Evolutionary conservation across 2,113 vertebrate genomes (phyloP), one percentile per base, ranked within the genome.

Genomic region (Dolichallabes microphthalmus): DNA sequence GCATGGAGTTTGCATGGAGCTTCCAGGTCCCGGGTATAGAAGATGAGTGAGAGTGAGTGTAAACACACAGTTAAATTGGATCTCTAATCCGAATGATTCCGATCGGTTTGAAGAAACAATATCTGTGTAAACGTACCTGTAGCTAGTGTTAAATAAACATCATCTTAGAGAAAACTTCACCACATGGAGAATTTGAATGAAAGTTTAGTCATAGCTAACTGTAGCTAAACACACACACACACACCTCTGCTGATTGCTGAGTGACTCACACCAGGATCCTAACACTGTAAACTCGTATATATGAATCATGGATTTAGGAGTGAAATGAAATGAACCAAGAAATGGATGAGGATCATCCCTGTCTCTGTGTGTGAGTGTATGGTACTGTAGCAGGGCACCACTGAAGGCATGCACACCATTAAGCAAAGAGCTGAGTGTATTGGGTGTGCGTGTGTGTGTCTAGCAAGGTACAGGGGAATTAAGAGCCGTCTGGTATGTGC

Each of bases 181-280:
- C n/a, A 30, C 63, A 39, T 39, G 32, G 15, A 20, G 20, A 20
- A 4, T 73, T 73, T 45, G 35, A 74, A 74, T 39, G 50, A 74
- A 52, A 27, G 50, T 25, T 13, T 45, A 75, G 25, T 53, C 50
- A 30, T 15, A 50, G 75, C 75, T 77, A 55, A 30, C 52, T 77
- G 30, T 77, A 57, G n/a, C 74, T 3, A 19, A 76, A 39, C 39
- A 39, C 39, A 39, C 39, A 39, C 39, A 39, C 39, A 39, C 39
- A 39, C 39, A 14, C 10, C 3, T 50, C 8, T 68, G n/a, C 17
- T 20, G 27, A 20, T 17, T 32, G 52, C n/a, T 2, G n/a, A 53
- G 63, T 87, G 82, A 87, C 76, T 74, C 86, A 87, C 66, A 61
- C 61, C 25, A 27, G 83, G 68, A 68, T 80, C 35, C 66, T 81